These are phyloP conservation scores for Drosophila sulfurigaster DNA, from an alignment of 1,140 invertebrate genomes.

Conservation along the genomic window DNA sequence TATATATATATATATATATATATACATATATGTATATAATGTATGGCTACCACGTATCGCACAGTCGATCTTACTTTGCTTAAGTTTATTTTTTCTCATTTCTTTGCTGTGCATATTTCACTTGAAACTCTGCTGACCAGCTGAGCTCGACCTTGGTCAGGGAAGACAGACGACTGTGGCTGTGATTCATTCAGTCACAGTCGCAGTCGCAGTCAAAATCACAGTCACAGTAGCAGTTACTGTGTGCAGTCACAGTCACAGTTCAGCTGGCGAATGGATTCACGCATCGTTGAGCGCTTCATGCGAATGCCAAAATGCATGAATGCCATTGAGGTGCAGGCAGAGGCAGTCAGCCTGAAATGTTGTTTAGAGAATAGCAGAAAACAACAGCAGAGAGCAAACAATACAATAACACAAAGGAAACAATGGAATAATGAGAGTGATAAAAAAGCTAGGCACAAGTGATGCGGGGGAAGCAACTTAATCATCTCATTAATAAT, in stretches of 20 bases:
- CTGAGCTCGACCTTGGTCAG: constrained; percentile 25
- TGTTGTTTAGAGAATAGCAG: constrained; percentile 14
- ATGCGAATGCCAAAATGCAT: constrained; percentile 53
- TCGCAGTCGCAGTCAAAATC: constrained; percentile 10
- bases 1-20: too few species aligned
- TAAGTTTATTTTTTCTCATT: neutral
- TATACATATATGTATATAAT: too few species aligned
- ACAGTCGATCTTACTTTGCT: neutral
- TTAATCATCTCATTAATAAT: neutral
- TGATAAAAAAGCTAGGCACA: neutral
- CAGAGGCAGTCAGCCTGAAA: constrained; percentile 13
- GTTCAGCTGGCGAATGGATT: constrained; percentile 51
- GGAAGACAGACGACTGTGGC: neutral
- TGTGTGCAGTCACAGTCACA: constrained; percentile 13
- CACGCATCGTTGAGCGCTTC: constrained; percentile 65
- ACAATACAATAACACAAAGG: constrained; percentile 9
- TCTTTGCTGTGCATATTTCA: neutral
- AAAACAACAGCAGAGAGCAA: constrained; percentile 11
- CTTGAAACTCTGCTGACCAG: constrained; percentile 22
- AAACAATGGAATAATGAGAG: neutral
- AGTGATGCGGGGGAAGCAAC: neutral
- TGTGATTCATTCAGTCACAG: constrained; percentile 8
- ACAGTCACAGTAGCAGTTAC: constrained; percentile 1
- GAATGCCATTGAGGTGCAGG: constrained; percentile 37
- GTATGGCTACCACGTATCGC: neutral